phyloP scores from a whole-genome alignment of 2,888 invertebrate genomes.

The Cheilosia vernalis region DNA sequence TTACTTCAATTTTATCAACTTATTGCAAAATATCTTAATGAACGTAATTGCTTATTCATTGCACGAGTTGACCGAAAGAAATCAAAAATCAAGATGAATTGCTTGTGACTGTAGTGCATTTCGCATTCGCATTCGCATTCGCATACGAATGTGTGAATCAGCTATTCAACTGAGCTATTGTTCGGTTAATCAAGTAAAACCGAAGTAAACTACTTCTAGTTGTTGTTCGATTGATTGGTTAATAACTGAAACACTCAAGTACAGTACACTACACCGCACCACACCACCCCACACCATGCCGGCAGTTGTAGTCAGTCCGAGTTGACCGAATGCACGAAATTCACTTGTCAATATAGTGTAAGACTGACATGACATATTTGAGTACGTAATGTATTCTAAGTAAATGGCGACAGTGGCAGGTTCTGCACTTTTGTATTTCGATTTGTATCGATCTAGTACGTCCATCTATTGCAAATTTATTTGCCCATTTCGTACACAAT shows the following conservation, averaged over 20 bases:
- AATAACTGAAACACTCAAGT: constrained; percentile 40
- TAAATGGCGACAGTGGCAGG: constrained; percentile 48
- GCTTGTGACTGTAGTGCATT: constrained; percentile 5
- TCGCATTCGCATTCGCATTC: background rate
- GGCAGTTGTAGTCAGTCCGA: background rate
- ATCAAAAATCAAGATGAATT: constrained; percentile 74
- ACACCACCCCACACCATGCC: no score
- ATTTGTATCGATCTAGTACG: constrained; percentile 50
- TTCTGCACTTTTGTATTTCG: constrained; percentile 48
- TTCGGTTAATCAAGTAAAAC: constrained; percentile 59
- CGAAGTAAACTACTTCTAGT: constrained; percentile 39
- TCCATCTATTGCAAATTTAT: constrained; percentile 68
- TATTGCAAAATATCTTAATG: constrained; percentile 72
- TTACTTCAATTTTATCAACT: constrained; percentile 68
- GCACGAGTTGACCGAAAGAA: constrained; percentile 67
- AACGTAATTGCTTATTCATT: constrained; percentile 73
- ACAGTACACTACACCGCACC: background rate
- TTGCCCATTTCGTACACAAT: constrained; percentile 59
- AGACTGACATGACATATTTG: constrained; percentile 27
- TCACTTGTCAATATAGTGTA: constrained; percentile 42
- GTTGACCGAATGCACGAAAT: constrained; percentile 40
- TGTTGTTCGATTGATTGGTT: constrained; percentile 41
- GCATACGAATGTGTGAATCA: constrained; percentile 40
- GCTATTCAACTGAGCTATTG: constrained; percentile 27
- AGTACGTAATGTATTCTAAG: constrained; percentile 25